These are phyloP conservation scores for Drosophila rhopaloa DNA, from an alignment of 1,140 invertebrate species.

Conservation along the genomic window DNA sequence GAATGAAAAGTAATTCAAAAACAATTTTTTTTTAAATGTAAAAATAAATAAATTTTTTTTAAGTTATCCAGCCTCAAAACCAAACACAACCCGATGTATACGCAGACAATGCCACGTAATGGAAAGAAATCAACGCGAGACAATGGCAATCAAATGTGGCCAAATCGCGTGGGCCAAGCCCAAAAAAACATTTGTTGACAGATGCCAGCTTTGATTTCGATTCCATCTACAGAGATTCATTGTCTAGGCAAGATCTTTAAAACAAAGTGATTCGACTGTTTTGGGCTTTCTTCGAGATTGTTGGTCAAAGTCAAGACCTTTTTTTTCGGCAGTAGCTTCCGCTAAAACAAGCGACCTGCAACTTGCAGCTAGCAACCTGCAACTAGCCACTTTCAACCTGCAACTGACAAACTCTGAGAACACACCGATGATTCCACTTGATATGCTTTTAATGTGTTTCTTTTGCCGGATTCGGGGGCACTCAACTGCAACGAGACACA, in stretches of 20 bases:
- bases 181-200: slow-evolving; percentile 35
- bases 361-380: slow-evolving; percentile 19
- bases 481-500: slow-evolving; percentile 69
- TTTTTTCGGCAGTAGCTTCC: slow-evolving; percentile 9
- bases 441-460: slow-evolving; percentile 81
- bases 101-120: slow-evolving; percentile 14
- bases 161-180: slow-evolving; percentile 61
- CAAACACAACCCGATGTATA: not conserved
- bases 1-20: no score
- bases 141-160: slow-evolving; percentile 70
- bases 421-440: slow-evolving; percentile 67
- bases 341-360: slow-evolving; percentile 23
- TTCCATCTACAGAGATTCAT: slow-evolving; percentile 24
- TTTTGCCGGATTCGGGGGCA: slow-evolving; percentile 60
- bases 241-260: slow-evolving; percentile 18
- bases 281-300: slow-evolving; percentile 11
- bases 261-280: slow-evolving; percentile 29
- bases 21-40: no score
- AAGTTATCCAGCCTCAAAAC: not conserved
- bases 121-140: slow-evolving; percentile 36
- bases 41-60: no score
- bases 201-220: slow-evolving; percentile 31
- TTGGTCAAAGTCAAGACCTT: slow-evolving; percentile 18
- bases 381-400: slow-evolving; percentile 24
- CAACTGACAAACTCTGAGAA: slow-evolving; percentile 60